phyloP scores from a whole-genome alignment of 2,113 vertebrate genomes.

The Pseudopodoces humilis region DNA sequence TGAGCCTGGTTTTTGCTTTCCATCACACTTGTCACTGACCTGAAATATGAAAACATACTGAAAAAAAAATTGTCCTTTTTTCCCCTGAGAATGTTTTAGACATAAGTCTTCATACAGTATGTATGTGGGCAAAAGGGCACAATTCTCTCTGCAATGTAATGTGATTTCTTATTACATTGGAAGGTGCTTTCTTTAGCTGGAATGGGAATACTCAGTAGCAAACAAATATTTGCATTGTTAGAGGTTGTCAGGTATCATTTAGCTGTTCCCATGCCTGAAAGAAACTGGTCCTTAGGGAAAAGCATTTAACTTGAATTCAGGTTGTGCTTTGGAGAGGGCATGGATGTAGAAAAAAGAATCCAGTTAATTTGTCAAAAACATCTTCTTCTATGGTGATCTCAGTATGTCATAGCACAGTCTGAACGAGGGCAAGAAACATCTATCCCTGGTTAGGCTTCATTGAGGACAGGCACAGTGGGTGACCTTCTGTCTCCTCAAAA shows the following conservation, averaged over 20 bases:
- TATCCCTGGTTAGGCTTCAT: neutral
- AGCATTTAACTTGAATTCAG: neutral
- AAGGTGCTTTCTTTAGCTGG: neutral
- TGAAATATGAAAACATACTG: neutral
- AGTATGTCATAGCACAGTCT: neutral
- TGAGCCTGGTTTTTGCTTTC: neutral
- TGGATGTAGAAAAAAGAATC: neutral
- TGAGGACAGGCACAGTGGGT: neutral
- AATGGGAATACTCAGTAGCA: neutral
- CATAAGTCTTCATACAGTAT: neutral
- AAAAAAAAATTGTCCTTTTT: neutral
- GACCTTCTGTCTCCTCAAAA: neutral
- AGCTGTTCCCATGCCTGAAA: neutral
- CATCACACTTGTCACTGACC: neutral
- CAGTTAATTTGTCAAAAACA: neutral
- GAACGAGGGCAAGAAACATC: neutral
- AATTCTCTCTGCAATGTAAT: neutral
- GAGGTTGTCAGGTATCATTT: neutral
- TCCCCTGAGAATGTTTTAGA: neutral
- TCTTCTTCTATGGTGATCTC: fast-evolving
- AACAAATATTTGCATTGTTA: neutral
- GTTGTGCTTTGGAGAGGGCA: neutral
- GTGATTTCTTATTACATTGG: neutral
- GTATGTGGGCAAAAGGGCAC: neutral
- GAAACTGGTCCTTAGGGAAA: neutral